These are phyloP conservation scores for Dioctria linearis DNA, from an alignment of 2,888 invertebrate species.

Conservation along the genomic window DNA sequence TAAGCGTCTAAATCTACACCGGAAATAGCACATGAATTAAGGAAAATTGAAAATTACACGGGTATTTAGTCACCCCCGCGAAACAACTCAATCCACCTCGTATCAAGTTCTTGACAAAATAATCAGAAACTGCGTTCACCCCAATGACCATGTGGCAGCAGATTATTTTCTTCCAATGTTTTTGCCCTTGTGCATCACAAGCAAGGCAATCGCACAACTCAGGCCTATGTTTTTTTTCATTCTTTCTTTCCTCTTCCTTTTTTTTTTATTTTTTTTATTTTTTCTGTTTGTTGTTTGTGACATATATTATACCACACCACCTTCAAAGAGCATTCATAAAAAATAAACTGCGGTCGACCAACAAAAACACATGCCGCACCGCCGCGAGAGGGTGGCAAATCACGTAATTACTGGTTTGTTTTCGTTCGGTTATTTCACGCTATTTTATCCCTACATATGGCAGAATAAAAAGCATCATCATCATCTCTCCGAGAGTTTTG, in stretches of 20 bases:
- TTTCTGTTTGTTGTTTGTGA: neutral
- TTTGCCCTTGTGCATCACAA: neutral
- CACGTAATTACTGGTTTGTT: constrained; percentile 57
- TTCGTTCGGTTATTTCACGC: constrained; percentile 56
- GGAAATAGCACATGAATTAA: constrained; percentile 63
- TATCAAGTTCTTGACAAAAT: constrained; percentile 2
- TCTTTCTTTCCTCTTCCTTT: too few relatives aligned
- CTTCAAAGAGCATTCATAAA: neutral
- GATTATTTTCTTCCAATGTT: constrained; percentile 7
- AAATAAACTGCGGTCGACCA: constrained; percentile 7
- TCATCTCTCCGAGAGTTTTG: neutral
- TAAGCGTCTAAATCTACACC: constrained; percentile 7
- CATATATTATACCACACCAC: neutral
- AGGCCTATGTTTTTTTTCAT: neutral
- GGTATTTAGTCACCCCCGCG: constrained; percentile 68
- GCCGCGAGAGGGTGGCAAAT: constrained; percentile 40
- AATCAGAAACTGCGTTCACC: neutral
- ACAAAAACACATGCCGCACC: neutral
- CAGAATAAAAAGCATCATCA: constrained; percentile 52
- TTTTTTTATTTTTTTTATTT: too few relatives aligned
- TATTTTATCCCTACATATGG: constrained; percentile 54
- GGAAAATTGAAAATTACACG: constrained; percentile 70
- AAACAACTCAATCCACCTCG: constrained; percentile 26
- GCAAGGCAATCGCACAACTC: neutral
- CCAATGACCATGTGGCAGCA: constrained; percentile 3